These are phyloP conservation scores for Holcopasites calliopsidis DNA, from an alignment of 1,140 invertebrate genomes.

Conservation along the genomic window DNA sequence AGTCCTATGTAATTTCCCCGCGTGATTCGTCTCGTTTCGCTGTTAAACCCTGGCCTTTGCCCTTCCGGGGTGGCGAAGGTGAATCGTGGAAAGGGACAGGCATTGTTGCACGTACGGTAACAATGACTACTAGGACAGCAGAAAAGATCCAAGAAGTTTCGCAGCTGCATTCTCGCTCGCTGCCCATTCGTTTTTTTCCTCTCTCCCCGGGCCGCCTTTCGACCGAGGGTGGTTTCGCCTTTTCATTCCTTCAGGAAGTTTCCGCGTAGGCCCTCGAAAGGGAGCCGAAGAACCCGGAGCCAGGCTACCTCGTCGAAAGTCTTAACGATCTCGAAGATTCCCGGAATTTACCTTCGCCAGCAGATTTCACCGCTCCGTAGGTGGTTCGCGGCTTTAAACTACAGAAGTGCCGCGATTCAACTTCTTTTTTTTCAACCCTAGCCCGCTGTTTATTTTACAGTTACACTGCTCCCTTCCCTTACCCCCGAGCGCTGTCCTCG, in stretches of 20 bases:
- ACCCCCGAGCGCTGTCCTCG: neutral
- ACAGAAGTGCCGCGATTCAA: constrained; percentile 35
- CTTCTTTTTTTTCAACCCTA: constrained; percentile 22
- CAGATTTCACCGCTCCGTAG: constrained; percentile 22
- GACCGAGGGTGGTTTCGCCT: constrained; percentile 4
- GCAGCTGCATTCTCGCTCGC: constrained; percentile 41
- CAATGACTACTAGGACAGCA: constrained; percentile 59
- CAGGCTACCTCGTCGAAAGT: constrained; percentile 54
- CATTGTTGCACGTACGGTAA: constrained; percentile 40
- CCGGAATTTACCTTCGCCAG: constrained; percentile 35
- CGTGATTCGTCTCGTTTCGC: neutral
- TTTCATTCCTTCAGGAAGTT: constrained; percentile 45
- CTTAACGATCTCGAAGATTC: constrained; percentile 58
- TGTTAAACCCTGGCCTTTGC: neutral
- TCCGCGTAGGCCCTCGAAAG: constrained; percentile 32
- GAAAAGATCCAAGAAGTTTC: constrained; percentile 57
- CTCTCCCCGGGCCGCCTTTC: neutral
- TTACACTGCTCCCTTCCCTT: too few species aligned
- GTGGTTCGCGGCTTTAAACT: constrained; percentile 40
- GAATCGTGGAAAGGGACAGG: constrained; percentile 33
- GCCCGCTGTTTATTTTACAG: constrained; percentile 26
- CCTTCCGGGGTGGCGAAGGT: neutral
- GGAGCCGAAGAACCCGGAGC: constrained; percentile 30
- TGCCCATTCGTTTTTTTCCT: neutral
- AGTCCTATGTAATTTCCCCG: neutral